Evolutionary conservation across 2,888 invertebrate species (phyloP), one percentile per base, ranked within the genome.

Genomic region (Schizaphis graminum): DNA sequence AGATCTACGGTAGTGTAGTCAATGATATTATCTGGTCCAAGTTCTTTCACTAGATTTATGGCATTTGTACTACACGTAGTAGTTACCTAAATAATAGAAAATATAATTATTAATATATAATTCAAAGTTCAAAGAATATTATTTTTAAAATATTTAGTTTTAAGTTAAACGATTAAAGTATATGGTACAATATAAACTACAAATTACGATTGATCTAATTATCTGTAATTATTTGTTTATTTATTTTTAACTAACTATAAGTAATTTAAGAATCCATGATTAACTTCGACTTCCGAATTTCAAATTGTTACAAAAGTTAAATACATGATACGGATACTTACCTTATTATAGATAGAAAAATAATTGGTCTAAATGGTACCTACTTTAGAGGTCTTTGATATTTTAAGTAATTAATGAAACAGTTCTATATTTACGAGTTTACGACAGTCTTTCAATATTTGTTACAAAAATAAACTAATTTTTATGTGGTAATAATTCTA

Each of bases 11-110:
- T 87, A 28, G 96, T 97, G 95, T 99, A 98, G 96, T 99, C 98
- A 94, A 98, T 96, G 47, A 97, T 97, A 94, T 96, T 95, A 95
- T 97, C 97, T 8, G 97, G 97, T 84, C 98, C 98, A 87, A 98
- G 96, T 94, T 96, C 96, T 95, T 96, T 96, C 41, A 98, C 97
- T 91, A 97, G 95, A 94, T 96, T 96, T 44, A 97, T 96, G 77
- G 98, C 98, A 96, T 98, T 97, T 85, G 96, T 96, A 92, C 97
- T 97, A 95, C 98, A 98, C 0, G 98, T 98, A 26, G 97, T 97
- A 86, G 97, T 96, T 3, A 97, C 97, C 97, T 97, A 95, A 91
- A 95, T 94, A 95, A 93, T 35, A 91, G 86, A 53, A 91, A 87
- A 92, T 21, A 49, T 21, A 49, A 61, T 16, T 77, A 56, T 49